A percentile compares a stretch with the other conserved stretches of the same genome.
Conservation (phyloP, 2,797 vertebrate genomes). For the Fringilla coelebs region DNA sequence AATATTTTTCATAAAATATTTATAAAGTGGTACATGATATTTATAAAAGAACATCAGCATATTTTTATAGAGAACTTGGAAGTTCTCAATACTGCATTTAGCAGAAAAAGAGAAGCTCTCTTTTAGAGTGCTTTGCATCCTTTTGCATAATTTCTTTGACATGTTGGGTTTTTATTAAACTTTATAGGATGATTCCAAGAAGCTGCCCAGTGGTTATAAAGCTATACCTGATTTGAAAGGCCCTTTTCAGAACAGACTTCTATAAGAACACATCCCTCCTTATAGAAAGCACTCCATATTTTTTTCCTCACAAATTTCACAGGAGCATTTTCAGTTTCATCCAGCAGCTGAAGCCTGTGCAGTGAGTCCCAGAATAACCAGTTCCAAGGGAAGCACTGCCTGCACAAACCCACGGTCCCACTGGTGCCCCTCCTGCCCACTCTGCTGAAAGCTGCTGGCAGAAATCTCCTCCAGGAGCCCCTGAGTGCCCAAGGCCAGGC, state of each 20-base stretch:
- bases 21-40: background rate
- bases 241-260: background rate
- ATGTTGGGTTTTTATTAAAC: background rate
- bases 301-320: background rate
- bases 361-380: background rate
- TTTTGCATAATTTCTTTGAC: background rate
- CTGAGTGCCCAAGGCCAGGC: accelerated
- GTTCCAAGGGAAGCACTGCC: background rate
- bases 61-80: background rate
- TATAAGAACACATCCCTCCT: background rate
- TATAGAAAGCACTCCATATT: background rate
- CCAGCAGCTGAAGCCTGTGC: background rate
- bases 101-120: background rate
- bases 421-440: accelerated
- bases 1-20: constrained; percentile 14
- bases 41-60: background rate
- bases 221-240: background rate
- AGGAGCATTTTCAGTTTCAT: background rate
- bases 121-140: background rate
- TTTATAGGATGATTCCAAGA: background rate
- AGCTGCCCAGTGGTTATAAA: background rate
- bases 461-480: background rate
- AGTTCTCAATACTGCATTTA: background rate
- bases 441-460: background rate
- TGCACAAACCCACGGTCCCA: accelerated